Base-by-base conservation (phyloP, 92 coral and sea anemone genomes). In the Porites cylindrica region DNA sequence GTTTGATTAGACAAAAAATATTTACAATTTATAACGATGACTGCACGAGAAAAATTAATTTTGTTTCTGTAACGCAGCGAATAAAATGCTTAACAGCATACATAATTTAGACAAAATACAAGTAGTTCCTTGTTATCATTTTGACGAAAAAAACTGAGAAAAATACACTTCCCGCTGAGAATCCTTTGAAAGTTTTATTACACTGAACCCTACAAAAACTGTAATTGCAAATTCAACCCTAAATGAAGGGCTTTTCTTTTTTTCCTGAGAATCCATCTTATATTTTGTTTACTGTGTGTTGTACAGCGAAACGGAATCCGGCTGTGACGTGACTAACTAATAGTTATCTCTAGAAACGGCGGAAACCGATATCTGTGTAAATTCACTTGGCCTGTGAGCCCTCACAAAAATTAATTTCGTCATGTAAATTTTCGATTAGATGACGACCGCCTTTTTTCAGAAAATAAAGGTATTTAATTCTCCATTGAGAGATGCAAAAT, bases 261-360 rank as follows among this genome's bases (percentile, higher is more conserved):
- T 51, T 63, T 58, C 17, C 13, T 20, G 12, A 7, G 8, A 17
- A 2, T 2, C 16, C 20, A 13, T 65, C 47, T 51, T 6, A 70
- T 26, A 6, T 65, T 66, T 24, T 80, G 24, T 6, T 8, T 24
- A 13, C 32, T 29, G 32, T 51, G 23, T 19, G 19, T 21, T 11
- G 11, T n/a, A 7, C 20, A 16, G 43, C 4, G 1, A 77, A 16
- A 7, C 14, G 75, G 47, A 12, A 21, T 32, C 11, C 8, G 10
- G 61, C 2, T 29, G 8, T 59, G 21, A 29, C 84, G 84, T 80
- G 73, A 67, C 84, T 14, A 21, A 51, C 66, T 79, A 65, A 16
- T 38, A 38, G 84, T 80, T 80, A 66, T 80, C 74, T 80, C 51
- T 50, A 80, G 84, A 54, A 80, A 80, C 64, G 65, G 84, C 64